Base-by-base conservation (phyloP, 2,797 vertebrate species). In the Falco concolor region DNA sequence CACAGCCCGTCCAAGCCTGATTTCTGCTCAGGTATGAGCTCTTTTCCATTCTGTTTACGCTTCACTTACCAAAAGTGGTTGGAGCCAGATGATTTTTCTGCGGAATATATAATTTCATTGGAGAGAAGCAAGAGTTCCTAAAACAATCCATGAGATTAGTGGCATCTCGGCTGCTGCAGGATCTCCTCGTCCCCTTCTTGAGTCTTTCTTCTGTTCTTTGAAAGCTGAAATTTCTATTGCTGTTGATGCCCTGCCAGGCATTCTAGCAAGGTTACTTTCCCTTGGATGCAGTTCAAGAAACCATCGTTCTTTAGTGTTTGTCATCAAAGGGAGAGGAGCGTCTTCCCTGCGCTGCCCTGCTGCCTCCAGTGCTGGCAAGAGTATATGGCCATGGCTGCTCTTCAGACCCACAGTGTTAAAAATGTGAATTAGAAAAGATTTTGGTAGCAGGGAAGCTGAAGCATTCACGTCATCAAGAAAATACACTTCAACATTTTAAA, bases 231-330 rank as follows among this genome's bases (percentile, higher is more conserved):
- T 97, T 98, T 97, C 95, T 96, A 91, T 72, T 91, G 92, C 81
- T 89, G 74, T 84, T 97, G 96, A 95, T 88, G 60, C 61, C 84
- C 38, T 96, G 97, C 96, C 97, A 97, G 94, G 83, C 82, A 91
- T 92, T 97, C 95, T 75, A 93, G 94, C 91, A 93, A 90, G 83
- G 89, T 95, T 97, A 50, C 93, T 96, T 97, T 96, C 80, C 82
- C 73, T 96, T 98, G 97, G 97, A 97, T 96, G 87, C 88, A 53
- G 90, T 95, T 98, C 97, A 97, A 93, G 96, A 95, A 98, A 86
- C 76, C 86, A 92, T 97, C 36, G 15, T 91, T 96, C 77, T 9
- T 75, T 94, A 72, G 67, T 27, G 3, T 95, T 96, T 78, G 75
- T 93, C 96, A 92, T 96, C 94, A 89, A 83, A 93, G 65, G 6